Percentiles rank a stretch among this genome's conserved stretches.
Conservation (phyloP, 2,888 invertebrate species). For the Dasysyrphus albostriatus region DNA sequence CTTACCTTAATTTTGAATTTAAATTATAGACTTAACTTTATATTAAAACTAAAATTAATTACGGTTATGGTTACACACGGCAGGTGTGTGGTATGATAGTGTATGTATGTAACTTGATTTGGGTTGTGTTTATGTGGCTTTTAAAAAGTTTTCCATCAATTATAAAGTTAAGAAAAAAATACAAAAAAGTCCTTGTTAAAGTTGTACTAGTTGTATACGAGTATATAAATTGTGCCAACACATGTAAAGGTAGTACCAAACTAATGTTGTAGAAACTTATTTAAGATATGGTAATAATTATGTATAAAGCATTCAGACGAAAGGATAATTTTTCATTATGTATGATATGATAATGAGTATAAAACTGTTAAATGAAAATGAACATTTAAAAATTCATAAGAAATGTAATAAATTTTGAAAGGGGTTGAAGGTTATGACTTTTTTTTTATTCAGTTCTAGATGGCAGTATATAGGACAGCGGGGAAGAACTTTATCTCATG, state of each 20-base stretch:
- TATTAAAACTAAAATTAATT: conserved; percentile 8
- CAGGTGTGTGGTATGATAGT: background rate
- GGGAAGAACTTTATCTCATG: background rate
- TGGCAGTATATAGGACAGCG: background rate
- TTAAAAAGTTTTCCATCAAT: conserved; percentile 19
- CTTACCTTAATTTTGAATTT: conserved; percentile 4
- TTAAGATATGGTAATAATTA: conserved; percentile 5
- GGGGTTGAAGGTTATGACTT: background rate
- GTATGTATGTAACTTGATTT: conserved; percentile 1
- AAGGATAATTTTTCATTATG: conserved; percentile 12
- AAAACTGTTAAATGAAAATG: conserved; percentile 7
- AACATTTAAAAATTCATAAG: conserved; percentile 24
- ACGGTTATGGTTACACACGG: conserved; percentile 5
- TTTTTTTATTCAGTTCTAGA: background rate
- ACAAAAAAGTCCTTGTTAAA: background rate
- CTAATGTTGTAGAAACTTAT: conserved; percentile 14
- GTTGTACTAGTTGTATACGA: background rate
- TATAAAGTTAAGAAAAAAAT: conserved; percentile 2
- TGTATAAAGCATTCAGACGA: background rate
- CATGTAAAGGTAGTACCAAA: background rate
- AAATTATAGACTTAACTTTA: background rate
- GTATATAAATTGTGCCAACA: background rate
- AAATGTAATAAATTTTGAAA: conserved; percentile 15
- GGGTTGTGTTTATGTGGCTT: conserved; percentile 10
- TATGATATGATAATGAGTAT: conserved; percentile 19